Conservation (phyloP, 2,113 vertebrate genomes). For the Gulo gulo region DNA sequence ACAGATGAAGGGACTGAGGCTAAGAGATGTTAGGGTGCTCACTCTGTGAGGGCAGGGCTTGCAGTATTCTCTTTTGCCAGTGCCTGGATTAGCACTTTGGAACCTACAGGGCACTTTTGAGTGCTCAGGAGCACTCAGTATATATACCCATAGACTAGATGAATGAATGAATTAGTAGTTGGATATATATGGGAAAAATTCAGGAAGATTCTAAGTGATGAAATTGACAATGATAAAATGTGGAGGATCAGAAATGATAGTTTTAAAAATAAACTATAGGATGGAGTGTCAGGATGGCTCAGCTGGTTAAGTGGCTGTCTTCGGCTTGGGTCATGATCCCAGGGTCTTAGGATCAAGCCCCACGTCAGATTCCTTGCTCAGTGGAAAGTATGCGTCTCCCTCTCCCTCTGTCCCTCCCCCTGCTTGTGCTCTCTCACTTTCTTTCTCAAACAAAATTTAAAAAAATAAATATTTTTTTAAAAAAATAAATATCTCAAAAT, state of each 20-base stretch:
- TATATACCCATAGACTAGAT: background rate
- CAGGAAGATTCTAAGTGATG: background rate
- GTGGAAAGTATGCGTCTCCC: no score
- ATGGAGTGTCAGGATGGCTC: background rate
- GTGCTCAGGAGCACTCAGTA: background rate
- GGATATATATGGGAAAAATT: background rate
- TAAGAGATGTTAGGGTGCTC: background rate
- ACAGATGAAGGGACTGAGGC: background rate
- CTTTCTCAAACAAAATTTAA: no score
- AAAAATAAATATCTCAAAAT: no score
- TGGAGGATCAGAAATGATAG: background rate
- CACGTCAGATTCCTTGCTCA: no score
- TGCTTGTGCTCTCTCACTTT: no score
- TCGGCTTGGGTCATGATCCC: no score
- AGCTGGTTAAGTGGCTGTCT: no score
- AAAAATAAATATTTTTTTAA: no score
- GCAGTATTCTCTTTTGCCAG: background rate
- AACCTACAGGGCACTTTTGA: background rate
- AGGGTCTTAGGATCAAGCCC: no score
- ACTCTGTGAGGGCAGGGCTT: background rate
- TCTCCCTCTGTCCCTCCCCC: no score
- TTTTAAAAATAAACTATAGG: background rate
- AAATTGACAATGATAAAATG: background rate
- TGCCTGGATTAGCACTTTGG: background rate
- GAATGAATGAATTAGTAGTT: background rate